A percentile compares a stretch with the other conserved stretches of the same genome.
These are phyloP conservation scores for Probaryconus sp. DNA, from an alignment of 1,140 invertebrate species.

Conservation along the genomic window DNA sequence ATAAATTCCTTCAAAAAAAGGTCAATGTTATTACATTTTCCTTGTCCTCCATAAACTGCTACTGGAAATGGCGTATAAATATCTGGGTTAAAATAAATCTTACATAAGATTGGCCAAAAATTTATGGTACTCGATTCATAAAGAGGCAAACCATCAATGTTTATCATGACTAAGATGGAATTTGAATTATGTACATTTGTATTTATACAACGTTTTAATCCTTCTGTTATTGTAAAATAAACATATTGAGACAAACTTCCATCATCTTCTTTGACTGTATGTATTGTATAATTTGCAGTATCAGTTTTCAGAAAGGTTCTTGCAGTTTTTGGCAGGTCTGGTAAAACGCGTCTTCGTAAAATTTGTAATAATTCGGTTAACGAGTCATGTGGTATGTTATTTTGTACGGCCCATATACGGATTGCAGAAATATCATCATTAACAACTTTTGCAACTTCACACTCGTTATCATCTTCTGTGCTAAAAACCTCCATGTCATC, in stretches of 20 bases:
- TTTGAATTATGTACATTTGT: constrained; percentile 16
- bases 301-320: constrained; percentile 32
- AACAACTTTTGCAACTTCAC: too few relatives aligned
- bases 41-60: constrained; percentile 20
- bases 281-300: constrained; percentile 23
- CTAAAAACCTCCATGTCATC: too few relatives aligned
- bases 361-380: constrained; percentile 20
- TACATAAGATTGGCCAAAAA: constrained; percentile 47
- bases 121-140: constrained; percentile 19
- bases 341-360: constrained; percentile 6
- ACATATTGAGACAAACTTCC: constrained; percentile 5
- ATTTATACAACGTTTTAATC: constrained; percentile 20
- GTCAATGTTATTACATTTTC: constrained; percentile 13
- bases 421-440: too few relatives aligned
- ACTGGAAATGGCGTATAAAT: constrained; percentile 36
- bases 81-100: constrained; percentile 18
- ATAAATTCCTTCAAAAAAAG: constrained; percentile 38
- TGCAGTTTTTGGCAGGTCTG: constrained; percentile 21
- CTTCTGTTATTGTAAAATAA: constrained; percentile 23
- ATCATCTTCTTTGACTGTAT: constrained; percentile 10
- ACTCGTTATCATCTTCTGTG: too few relatives aligned
- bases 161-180: constrained; percentile 23
- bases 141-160: constrained; percentile 35
- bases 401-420: background rate
- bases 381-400: constrained; percentile 6